phyloP scores from a whole-genome alignment of 2,113 vertebrate genomes.

The Nothobranchius kuhntae region DNA sequence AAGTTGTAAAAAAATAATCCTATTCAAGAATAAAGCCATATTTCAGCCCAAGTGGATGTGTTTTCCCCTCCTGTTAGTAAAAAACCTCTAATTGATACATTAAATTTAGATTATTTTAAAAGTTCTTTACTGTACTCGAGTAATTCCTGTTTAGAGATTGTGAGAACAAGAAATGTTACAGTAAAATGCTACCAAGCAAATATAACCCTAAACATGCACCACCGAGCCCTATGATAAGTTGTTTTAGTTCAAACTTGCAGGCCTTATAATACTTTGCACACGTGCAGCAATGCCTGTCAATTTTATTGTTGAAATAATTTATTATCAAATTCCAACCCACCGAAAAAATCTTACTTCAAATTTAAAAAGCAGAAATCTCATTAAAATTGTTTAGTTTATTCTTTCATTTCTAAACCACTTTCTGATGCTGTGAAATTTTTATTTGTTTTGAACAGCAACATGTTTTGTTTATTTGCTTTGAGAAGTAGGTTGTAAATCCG shows the following conservation, averaged over 20 bases:
- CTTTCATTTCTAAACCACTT: too few species aligned
- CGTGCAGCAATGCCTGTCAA: too few species aligned
- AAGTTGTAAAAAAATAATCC: slow-evolving; percentile 5
- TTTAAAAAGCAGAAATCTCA: too few species aligned
- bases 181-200: too few species aligned
- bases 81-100: too few species aligned
- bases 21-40: not conserved
- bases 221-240: not conserved
- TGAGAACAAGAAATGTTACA: too few species aligned
- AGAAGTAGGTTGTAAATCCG: not conserved
- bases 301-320: too few species aligned
- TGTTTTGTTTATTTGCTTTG: not conserved
- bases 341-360: too few species aligned
- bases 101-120: too few species aligned
- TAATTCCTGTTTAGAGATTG: not conserved
- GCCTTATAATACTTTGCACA: not conserved
- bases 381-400: too few species aligned
- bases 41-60: not conserved
- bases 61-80: not conserved
- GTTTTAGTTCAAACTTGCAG: not conserved
- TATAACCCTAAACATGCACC: not conserved
- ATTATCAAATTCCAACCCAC: too few species aligned
- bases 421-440: not conserved
- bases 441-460: not conserved
- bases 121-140: not conserved